A percentile compares a stretch with the other conserved stretches of the same genome.
Conservation (phyloP, 2,888 invertebrate genomes). For the Drosophila atroscutellata region DNA sequence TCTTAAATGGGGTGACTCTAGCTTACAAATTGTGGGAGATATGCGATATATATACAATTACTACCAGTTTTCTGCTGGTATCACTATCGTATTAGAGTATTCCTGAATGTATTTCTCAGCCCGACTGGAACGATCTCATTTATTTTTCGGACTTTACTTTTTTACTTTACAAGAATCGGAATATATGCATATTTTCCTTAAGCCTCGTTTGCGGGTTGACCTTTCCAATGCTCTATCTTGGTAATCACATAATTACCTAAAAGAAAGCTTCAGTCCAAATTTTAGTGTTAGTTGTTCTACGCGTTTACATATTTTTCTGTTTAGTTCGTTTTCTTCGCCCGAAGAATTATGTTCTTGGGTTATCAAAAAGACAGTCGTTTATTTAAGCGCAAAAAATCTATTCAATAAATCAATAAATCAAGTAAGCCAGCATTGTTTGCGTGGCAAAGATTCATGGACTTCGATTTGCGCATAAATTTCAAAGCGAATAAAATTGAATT, state of each 20-base stretch:
- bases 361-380: background rate
- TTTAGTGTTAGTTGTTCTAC: background rate
- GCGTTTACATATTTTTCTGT: background rate
- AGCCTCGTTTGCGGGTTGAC: no score
- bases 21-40: no score
- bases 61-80: background rate
- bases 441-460: constrained; percentile 18
- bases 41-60: background rate
- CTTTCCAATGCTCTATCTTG: no score
- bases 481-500: constrained; percentile 43
- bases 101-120: background rate
- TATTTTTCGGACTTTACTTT: background rate
- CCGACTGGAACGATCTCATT: background rate
- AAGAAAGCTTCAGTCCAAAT: background rate
- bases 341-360: background rate
- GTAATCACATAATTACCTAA: background rate
- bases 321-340: background rate
- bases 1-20: no score
- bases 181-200: background rate
- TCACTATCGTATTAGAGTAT: background rate
- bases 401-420: background rate
- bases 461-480: constrained; percentile 55
- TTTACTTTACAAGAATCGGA: background rate
- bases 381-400: constrained; percentile 4
- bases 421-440: constrained; percentile 19